Evolutionary conservation across 1,140 invertebrate species (phyloP), one percentile per base, ranked within the genome.

Genomic region (Odontomachus brunneus): DNA sequence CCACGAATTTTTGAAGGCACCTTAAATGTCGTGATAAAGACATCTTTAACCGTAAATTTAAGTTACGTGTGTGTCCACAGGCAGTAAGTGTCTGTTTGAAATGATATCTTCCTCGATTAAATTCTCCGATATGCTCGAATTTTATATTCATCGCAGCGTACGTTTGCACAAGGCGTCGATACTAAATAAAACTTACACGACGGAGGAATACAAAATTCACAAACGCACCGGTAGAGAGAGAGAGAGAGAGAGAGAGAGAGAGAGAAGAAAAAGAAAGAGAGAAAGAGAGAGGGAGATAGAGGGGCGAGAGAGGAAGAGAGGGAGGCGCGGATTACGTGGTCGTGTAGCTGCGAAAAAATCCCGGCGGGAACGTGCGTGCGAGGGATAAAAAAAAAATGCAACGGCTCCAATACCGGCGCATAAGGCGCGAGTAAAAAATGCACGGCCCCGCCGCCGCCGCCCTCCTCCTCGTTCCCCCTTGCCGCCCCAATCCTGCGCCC

Each of bases 341-440:
- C 65, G 75, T 51, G 75, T 69, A 80, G 51, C 75, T 51, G 65
- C 75, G 75, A 80, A 80, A 80, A 80, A 71, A 80, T 80, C 65
- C 65, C 57, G n/a, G 17, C 53, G 55, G 33, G 19, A 69, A 78
- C 24, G 63, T 26, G 59, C 66, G 69, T 17, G 55, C 33, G 49
- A n/a, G 59, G 5, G 29, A 24, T 65, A 17, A 44, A 38, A 62
- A 22, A 38, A 59, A 55, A 51, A 3, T 17, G 73, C 22, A 17
- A 22, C 49, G 17, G 14, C 29, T 55, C 3, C 44, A 22, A 26
- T 14, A 33, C 17, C 24, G 65, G 75, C 33, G 53, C 51, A 38
- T 82, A 82, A 82, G 71, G 69, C 80, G 75, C 51, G 33, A 66
- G 26, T 60, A 48, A 82, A 84, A 38, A 22, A 84, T 72, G 71